Conservation (phyloP, 2,888 invertebrate species). For the Neoascia interrupta region DNA sequence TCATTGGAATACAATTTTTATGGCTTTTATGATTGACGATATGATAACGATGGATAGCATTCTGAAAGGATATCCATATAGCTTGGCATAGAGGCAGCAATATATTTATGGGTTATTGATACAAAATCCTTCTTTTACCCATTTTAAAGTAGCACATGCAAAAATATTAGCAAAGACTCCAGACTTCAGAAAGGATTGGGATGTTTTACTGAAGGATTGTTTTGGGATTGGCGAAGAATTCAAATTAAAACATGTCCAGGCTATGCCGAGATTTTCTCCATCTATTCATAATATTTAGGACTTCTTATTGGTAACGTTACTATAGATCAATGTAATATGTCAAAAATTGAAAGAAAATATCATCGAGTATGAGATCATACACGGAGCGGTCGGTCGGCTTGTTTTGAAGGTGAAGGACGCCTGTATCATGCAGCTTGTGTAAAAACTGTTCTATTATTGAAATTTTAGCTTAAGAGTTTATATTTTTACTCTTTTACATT, state of each 20-base stretch:
- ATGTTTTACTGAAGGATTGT: constrained; percentile 20
- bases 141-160: constrained; percentile 4
- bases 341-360: no score
- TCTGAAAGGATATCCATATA: constrained; percentile 36
- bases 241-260: constrained; percentile 26
- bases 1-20: constrained; percentile 69
- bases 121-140: constrained; percentile 33
- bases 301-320: no score
- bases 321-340: no score
- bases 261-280: no score
- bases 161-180: background rate
- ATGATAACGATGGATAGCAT: constrained; percentile 56
- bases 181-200: background rate
- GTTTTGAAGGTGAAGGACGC: no score
- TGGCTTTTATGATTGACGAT: constrained; percentile 67
- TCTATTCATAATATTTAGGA: no score
- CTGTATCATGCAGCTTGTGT: no score
- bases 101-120: constrained; percentile 64
- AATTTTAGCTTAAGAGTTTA: no score
- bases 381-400: no score
- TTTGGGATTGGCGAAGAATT: constrained; percentile 19
- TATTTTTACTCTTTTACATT: no score
- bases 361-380: no score
- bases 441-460: no score
- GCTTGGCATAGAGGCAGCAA: constrained; percentile 21